A percentile compares a stretch with the other conserved stretches of the same genome.
Evolutionary conservation across 2,797 vertebrate species (phyloP).

Genomic region (Thalassophryne amazonica): DNA sequence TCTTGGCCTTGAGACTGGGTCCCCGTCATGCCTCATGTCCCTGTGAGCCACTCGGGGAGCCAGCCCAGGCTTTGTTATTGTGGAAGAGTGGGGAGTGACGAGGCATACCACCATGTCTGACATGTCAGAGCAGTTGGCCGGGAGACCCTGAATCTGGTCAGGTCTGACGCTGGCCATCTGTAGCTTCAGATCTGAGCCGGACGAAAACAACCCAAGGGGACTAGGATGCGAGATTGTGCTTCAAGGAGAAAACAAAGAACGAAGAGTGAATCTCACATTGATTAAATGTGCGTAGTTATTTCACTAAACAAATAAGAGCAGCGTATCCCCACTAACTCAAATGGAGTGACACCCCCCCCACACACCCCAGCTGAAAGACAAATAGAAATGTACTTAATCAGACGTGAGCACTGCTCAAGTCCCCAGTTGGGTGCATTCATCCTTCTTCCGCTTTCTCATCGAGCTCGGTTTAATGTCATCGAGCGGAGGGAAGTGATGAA

Average conservation of each 20-base stretch:
- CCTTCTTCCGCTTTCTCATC: slow-evolving; percentile 46
- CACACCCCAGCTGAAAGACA: slow-evolving; percentile 46
- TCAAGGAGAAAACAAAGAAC: slow-evolving; percentile 51
- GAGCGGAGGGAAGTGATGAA: slow-evolving; percentile 71
- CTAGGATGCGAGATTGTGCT: slow-evolving; percentile 45
- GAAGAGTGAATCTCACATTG: slow-evolving; percentile 39
- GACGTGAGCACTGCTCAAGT: slow-evolving; percentile 45
- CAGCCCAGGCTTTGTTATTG: slow-evolving; percentile 62
- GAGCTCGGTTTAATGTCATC: slow-evolving; percentile 62
- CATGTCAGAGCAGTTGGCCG: slow-evolving; percentile 70
- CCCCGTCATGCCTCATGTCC: slow-evolving; percentile 69
- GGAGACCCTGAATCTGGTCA: slow-evolving; percentile 57
- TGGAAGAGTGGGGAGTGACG: slow-evolving; percentile 69
- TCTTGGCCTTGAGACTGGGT: slow-evolving; percentile 67
- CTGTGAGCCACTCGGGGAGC: slow-evolving; percentile 59
- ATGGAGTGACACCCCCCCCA: no score
- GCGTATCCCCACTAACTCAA: slow-evolving; percentile 43
- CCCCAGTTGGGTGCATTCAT: slow-evolving; percentile 57
- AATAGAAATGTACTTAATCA: slow-evolving; percentile 60
- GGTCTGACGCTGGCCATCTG: slow-evolving; percentile 64
- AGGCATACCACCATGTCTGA: slow-evolving; percentile 72
- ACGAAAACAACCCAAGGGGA: slow-evolving; percentile 31
- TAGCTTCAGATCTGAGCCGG: slow-evolving; percentile 40
- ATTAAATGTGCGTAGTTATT: slow-evolving; percentile 55
- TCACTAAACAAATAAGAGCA: slow-evolving; percentile 43